Evolutionary conservation across 2,113 vertebrate species (phyloP), one percentile per base, ranked within the genome.

Genomic region (Menura novaehollandiae): DNA sequence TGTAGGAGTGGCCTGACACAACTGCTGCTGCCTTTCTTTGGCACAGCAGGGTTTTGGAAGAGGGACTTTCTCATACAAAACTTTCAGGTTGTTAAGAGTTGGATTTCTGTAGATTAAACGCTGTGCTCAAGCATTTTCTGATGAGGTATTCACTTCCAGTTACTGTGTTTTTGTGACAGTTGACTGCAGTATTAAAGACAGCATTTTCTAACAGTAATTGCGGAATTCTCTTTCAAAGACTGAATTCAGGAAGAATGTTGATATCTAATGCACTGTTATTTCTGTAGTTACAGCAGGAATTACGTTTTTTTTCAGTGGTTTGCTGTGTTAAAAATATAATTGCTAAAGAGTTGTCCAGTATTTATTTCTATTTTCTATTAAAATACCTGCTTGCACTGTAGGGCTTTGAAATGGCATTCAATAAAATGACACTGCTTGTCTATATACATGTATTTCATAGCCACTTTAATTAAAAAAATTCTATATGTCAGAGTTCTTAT

Each of bases 1-100:
- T 2, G 1, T 47, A 8, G 41, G 28, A 59, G 27, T 1, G 1
- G 11, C 8, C 27, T 20, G 83, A 10, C 28, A 4, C 13, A 27
- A 11, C 52, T 81, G 43, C 72, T 85, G 24, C 33, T 79, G 37
- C 35, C 83, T 66, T 53, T 67, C 49, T 47, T 44, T 58, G n/a
- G 17, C 9, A 2, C 18, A 58, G 27, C 30, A 44, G 41, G 13
- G 13, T 4, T 80, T 84, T 64, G 26, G 14, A 21, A 32, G 30
- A 43, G 23, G 13, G n/a, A 5, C 52, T 82, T 87, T 28, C 24
- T 58, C 30, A 28, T 73, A n/a, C 10, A 28, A 44, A 86, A 33
- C 24, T 52, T 87, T 21, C 9, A 41, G 13, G 18, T 73, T 84
- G 39, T 23, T 53, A 24, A 66, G 28, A 6, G 39, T 41, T 73